Evolutionary conservation across 2,797 vertebrate species (phyloP).

Genomic region (Cynopterus sphinx): DNA sequence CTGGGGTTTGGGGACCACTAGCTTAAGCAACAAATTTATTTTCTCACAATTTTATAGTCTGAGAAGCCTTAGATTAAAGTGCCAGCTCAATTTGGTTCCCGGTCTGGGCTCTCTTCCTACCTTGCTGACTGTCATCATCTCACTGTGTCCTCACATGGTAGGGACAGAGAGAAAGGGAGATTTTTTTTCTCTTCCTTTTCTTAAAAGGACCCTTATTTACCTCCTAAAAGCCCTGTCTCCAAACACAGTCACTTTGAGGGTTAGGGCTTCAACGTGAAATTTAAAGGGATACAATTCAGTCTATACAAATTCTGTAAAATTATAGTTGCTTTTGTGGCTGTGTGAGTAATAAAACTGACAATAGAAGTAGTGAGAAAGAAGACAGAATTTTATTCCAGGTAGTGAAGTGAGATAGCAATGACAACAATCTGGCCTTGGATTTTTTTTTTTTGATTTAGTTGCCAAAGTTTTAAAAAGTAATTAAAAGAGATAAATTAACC

Average conservation of each 20-base stretch:
- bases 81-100: neutral
- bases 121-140: neutral
- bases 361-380: neutral
- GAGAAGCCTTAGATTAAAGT: neutral
- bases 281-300: neutral
- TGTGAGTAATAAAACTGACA: neutral
- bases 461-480: neutral
- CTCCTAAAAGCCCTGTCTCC: neutral
- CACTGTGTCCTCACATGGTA: neutral
- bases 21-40: neutral
- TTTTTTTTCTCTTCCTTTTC: neutral
- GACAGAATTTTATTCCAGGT: neutral
- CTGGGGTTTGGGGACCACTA: too few species aligned
- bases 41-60: neutral
- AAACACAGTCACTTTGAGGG: neutral
- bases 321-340: neutral
- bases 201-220: neutral
- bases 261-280: neutral
- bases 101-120: neutral
- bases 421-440: neutral
- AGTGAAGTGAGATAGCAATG: neutral
- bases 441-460: slow-evolving; percentile 20
- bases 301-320: neutral
- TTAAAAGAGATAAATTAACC: neutral
- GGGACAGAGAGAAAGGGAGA: neutral